A percentile compares a stretch with the other conserved stretches of the same genome.
Evolutionary conservation across 2,113 vertebrate species (phyloP).

Genomic region (Gracilinanus agilis): DNA sequence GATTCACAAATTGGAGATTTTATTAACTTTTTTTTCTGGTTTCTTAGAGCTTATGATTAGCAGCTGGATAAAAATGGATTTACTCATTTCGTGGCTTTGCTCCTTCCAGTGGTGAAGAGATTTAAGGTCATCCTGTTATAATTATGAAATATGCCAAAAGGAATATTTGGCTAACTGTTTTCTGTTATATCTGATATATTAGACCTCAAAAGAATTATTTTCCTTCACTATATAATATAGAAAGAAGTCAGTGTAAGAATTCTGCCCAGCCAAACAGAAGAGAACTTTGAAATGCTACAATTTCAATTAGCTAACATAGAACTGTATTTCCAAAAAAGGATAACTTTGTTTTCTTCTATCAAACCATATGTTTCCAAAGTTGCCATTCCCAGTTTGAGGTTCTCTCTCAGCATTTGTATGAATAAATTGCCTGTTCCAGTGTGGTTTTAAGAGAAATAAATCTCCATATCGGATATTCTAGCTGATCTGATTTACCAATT

Average conservation of each 20-base stretch:
- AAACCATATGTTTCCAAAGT: background rate
- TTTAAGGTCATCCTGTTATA: background rate
- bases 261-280: constrained; percentile 17
- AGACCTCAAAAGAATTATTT: constrained; percentile 49
- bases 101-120: background rate
- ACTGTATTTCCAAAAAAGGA: constrained; percentile 58
- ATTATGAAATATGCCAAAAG: background rate
- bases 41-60: background rate
- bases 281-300: background rate
- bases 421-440: background rate
- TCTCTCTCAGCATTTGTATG: background rate
- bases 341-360: constrained; percentile 30
- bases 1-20: background rate
- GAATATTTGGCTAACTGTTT: background rate
- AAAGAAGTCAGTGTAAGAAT: constrained; percentile 1
- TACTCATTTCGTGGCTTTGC: background rate
- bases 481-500: constrained; percentile 2
- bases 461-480: constrained; percentile 13
- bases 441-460: background rate
- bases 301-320: constrained; percentile 25
- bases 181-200: constrained; percentile 38
- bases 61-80: background rate
- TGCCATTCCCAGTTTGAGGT: background rate
- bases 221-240: constrained; percentile 61
- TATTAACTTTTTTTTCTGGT: background rate